Conservation (phyloP, 35 echinoderm and acorn worm species). For the Ptychodera flava region DNA sequence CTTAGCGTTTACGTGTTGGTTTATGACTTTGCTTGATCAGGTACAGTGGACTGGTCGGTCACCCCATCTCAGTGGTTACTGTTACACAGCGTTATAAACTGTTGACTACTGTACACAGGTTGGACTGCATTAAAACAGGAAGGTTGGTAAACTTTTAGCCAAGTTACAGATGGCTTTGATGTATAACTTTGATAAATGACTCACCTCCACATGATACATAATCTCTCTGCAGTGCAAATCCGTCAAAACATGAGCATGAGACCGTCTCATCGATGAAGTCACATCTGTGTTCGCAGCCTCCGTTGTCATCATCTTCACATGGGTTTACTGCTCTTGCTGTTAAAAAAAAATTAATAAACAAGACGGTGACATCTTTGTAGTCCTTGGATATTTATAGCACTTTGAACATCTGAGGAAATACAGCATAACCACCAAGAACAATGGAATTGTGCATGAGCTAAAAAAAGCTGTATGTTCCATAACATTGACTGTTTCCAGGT, state of each 20-base stretch:
- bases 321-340: slow-evolving; percentile 32
- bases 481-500: too few relatives aligned
- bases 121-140: too few relatives aligned
- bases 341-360: slow-evolving; percentile 9
- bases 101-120: too few relatives aligned
- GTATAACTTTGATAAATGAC: background rate
- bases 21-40: too few relatives aligned
- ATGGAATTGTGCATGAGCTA: too few relatives aligned
- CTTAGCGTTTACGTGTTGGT: too few relatives aligned
- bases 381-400: background rate
- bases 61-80: too few relatives aligned
- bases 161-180: background rate
- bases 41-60: too few relatives aligned
- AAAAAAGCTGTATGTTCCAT: too few relatives aligned
- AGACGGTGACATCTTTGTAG: background rate
- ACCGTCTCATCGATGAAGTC: slow-evolving; percentile 24
- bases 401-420: slow-evolving; percentile 6
- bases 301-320: slow-evolving; percentile 52
- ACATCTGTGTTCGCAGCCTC: slow-evolving; percentile 63
- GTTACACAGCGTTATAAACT: too few relatives aligned
- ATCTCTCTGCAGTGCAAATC: slow-evolving; percentile 42
- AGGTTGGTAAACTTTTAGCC: background rate
- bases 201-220: slow-evolving; percentile 55
- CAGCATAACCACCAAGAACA: too few relatives aligned
- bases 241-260: slow-evolving; percentile 45